Evolutionary conservation across 2,888 invertebrate genomes (phyloP), one percentile per base, ranked within the genome.

Genomic region (Villa cingulata): DNA sequence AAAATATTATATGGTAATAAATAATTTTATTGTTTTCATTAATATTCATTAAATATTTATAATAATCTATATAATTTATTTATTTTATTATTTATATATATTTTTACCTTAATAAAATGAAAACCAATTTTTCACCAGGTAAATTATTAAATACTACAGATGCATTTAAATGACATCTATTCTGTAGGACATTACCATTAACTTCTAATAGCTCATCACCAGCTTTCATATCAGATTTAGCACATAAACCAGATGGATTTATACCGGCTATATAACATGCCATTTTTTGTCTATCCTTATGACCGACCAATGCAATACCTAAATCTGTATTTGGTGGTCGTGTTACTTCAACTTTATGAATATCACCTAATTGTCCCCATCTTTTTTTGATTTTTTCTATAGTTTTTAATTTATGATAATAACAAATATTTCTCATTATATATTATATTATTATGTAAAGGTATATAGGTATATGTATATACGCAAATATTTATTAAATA

Each of bases 181-280:
- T 94, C 66, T 90, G 86, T 43, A 98, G 72, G 16, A 95, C 90
- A 51, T 86, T 81, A 12, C 95, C 96, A 70, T 97, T 97, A 57
- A 91, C 91, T 81, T 95, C 94, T 36, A 95, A 72, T 54, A 97
- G 83, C 70, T 97, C 95, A 66, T 98, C 98, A 2, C 95, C 96
- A 17, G 94, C 81, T 64, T 81, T 78, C 34, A 98, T 78, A 9
- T 83, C 80, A 7, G 80, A 74, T 56, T 78, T 78, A 52, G 74
- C 80, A 4, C 90, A 86, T 0, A 83, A 75, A 15, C 95, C 94
- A 4, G 81, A 82, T 0, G 92, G 88, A 68, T 94, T 85, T 46
- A 98, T 74, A n/a, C 94, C 96, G 57, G 92, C 94, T 27, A 98
- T 82, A 69, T 95, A 95, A 50, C 94, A 94, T 23, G 92, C 91